Evolutionary conservation across 2,797 vertebrate species (phyloP).

Genomic region (Ctenosaura bakeri): DNA sequence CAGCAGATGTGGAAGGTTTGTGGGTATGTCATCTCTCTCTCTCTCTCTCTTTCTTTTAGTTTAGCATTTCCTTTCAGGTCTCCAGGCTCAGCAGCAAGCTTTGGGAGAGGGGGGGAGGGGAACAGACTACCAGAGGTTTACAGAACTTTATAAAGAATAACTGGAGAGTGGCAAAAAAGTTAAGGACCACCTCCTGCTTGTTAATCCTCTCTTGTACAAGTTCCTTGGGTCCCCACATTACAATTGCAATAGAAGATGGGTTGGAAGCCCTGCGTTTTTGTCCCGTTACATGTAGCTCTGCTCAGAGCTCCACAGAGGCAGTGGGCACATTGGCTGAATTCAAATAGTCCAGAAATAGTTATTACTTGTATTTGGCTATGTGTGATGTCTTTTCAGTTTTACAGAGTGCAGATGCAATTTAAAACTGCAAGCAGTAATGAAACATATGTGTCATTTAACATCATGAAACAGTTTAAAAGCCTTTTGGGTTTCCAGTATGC

Average conservation of each 20-base stretch:
- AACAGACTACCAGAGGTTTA: not conserved
- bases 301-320: not conserved
- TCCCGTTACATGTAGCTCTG: not conserved
- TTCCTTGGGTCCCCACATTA: not conserved
- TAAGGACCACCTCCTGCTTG: not conserved
- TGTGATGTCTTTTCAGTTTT: conserved; percentile 27
- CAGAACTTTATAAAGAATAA: not conserved
- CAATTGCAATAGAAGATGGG: not conserved
- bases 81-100: not conserved
- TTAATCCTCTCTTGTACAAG: not conserved
- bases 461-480: conserved; percentile 44
- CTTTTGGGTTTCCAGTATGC: conserved; percentile 37
- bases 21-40: too few species aligned
- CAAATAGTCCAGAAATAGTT: conserved; percentile 3
- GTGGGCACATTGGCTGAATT: not conserved
- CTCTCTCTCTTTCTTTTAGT: too few species aligned
- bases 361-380: conserved; percentile 28
- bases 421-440: conserved; percentile 47
- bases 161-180: not conserved
- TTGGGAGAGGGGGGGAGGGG: not conserved
- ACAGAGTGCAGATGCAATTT: not conserved
- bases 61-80: not conserved
- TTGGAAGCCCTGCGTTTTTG: not conserved
- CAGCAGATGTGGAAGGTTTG: not conserved
- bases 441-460: conserved; percentile 41